Evolutionary conservation across 2,113 vertebrate species (phyloP).

Genomic region (Eubucco bourcierii): DNA sequence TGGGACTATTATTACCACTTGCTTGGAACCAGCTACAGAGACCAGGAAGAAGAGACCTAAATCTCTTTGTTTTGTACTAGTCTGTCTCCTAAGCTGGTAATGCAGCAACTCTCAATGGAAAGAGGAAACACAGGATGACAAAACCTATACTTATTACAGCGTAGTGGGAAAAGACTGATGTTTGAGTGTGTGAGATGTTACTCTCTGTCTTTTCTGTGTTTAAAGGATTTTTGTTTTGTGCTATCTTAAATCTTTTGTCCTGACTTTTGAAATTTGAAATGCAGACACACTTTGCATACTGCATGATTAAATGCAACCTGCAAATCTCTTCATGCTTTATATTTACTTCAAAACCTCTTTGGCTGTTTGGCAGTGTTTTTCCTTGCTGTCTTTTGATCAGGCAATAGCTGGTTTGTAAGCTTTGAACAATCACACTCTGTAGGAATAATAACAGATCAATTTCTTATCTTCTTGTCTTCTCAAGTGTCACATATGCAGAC

Average conservation of each 20-base stretch:
- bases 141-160: background rate
- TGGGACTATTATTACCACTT: rapidly evolving
- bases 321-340: background rate
- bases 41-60: background rate
- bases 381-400: background rate
- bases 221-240: background rate
- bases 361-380: background rate
- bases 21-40: background rate
- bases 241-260: background rate
- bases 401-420: background rate
- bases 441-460: background rate
- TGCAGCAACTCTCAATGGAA: background rate
- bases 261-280: background rate
- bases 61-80: background rate
- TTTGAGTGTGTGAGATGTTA: background rate
- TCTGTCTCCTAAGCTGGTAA: background rate
- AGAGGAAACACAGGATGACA: background rate
- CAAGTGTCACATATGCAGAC: slow-evolving; percentile 20
- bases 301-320: background rate
- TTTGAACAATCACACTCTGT: background rate
- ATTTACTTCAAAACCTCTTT: background rate
- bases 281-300: background rate
- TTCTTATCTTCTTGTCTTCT: slow-evolving; percentile 8
- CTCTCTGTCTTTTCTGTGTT: background rate
- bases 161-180: rapidly evolving